Evolutionary conservation across 2,797 vertebrate species (phyloP).

Genomic region (Channallabes apus): DNA sequence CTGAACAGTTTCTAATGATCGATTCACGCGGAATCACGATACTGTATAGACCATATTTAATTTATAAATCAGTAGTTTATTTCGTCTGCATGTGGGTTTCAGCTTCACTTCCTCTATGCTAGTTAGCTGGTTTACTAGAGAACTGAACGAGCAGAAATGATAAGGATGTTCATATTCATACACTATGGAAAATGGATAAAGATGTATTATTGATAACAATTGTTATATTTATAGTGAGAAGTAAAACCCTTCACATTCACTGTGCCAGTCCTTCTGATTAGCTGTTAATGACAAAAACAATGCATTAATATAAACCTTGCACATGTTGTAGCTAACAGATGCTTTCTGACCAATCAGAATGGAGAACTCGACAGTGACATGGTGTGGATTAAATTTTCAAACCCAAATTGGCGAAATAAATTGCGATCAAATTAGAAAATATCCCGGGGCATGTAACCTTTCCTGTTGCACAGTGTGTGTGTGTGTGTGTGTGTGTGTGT

Average conservation of each 20-base stretch:
- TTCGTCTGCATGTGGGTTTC: neutral
- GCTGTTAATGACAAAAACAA: neutral
- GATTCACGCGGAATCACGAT: neutral
- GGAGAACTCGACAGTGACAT: neutral
- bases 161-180: neutral
- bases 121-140: neutral
- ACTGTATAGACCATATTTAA: neutral
- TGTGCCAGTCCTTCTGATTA: neutral
- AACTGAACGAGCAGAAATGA: neutral
- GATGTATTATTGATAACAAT: neutral
- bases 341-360: neutral
- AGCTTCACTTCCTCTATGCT: neutral
- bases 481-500: slow-evolving; percentile 4
- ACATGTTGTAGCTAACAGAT: neutral
- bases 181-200: no score
- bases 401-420: slow-evolving; percentile 13
- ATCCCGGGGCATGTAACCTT: neutral
- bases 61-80: neutral
- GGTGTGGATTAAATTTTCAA: slow-evolving; percentile 6
- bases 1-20: neutral
- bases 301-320: neutral
- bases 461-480: neutral
- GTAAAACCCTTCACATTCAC: neutral
- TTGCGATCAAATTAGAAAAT: neutral
- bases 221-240: neutral